phyloP scores from a whole-genome alignment of 2,797 vertebrate species.

The Smutsia gigantea region DNA sequence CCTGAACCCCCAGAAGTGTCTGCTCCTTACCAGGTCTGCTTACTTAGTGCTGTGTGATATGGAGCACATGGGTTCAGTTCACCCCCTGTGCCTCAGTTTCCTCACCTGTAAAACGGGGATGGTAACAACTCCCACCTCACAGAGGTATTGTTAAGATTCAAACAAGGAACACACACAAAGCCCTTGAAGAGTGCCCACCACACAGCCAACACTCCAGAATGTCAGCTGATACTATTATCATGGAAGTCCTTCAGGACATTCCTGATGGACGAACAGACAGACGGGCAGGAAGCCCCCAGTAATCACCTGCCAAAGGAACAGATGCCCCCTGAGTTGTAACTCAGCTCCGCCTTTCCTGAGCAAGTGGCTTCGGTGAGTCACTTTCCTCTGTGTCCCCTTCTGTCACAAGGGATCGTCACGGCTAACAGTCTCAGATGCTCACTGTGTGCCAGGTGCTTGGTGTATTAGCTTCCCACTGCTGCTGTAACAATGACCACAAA shows the following conservation, averaged over 20 bases:
- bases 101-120: not conserved
- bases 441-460: not conserved
- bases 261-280: not conserved
- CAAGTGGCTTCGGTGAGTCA: not conserved
- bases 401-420: not conserved
- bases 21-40: not conserved
- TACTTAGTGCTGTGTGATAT: not conserved
- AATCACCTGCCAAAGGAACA: not conserved
- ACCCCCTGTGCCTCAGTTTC: not conserved
- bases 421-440: not conserved
- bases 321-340: not conserved
- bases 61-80: not conserved
- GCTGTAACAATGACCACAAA: not conserved
- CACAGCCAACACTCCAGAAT: not conserved
- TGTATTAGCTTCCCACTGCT: not conserved
- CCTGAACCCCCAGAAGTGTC: not conserved
- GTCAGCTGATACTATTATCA: not conserved
- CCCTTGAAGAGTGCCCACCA: not conserved
- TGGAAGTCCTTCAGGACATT: not conserved
- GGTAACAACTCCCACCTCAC: not conserved
- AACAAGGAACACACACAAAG: not conserved
- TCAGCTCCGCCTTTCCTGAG: not conserved
- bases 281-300: not conserved
- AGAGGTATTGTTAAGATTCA: not conserved
- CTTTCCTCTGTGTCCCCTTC: not conserved